Evolutionary conservation across 1,140 invertebrate species (phyloP).

Genomic region (Zaprionus vittiger): DNA sequence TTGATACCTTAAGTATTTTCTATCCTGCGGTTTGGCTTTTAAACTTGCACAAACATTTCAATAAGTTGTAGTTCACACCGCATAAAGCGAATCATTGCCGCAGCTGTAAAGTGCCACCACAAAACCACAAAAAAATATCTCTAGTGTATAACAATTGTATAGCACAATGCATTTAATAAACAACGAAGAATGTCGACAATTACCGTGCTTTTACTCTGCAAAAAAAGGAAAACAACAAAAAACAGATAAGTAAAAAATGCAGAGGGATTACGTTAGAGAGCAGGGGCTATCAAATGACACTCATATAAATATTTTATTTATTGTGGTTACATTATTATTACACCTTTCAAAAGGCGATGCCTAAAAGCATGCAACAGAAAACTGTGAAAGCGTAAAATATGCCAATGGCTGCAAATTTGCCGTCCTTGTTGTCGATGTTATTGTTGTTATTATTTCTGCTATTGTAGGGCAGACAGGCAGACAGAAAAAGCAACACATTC

Average conservation of each 20-base stretch:
- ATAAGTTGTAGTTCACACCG: constrained; percentile 43
- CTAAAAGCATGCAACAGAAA: constrained; percentile 54
- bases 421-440: constrained; percentile 4
- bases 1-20: neutral
- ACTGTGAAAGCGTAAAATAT: constrained; percentile 38
- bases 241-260: neutral
- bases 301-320: constrained; percentile 45
- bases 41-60: neutral
- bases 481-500: neutral
- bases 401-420: constrained; percentile 36
- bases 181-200: constrained; percentile 54
- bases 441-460: constrained; percentile 19
- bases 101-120: constrained; percentile 54
- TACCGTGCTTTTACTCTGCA: constrained; percentile 26
- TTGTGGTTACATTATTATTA: constrained; percentile 54
- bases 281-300: constrained; percentile 37
- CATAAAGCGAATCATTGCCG: constrained; percentile 43
- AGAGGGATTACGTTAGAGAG: constrained; percentile 16
- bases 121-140: constrained; percentile 53
- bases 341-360: constrained; percentile 51
- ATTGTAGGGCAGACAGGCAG: constrained; percentile 20
- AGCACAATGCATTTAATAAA: constrained; percentile 68
- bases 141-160: constrained; percentile 52
- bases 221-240: constrained; percentile 15
- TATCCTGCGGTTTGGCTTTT: neutral